Conservation (phyloP, 2,888 invertebrate genomes). For the Chymomyza caudatula region DNA sequence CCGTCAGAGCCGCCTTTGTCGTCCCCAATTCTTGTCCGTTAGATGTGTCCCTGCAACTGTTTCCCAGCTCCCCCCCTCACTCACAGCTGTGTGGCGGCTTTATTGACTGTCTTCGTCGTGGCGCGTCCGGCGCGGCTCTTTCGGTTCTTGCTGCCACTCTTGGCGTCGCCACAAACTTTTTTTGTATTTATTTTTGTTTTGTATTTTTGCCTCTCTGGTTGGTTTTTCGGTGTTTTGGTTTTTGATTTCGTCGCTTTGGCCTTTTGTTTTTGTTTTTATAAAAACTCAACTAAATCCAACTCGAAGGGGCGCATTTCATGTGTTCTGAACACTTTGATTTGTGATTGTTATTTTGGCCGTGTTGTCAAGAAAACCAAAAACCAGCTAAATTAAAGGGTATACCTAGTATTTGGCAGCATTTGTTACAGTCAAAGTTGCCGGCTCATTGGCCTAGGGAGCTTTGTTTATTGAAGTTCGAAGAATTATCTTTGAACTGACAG, state of each 20-base stretch:
- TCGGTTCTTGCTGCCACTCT: neutral
- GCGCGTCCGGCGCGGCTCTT: neutral
- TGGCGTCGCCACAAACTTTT: neutral
- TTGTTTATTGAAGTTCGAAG: neutral
- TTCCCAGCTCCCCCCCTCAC: neutral
- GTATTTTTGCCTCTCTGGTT: neutral
- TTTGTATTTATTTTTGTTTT: constrained; percentile 1
- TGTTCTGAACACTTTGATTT: constrained; percentile 8
- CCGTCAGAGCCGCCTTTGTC: constrained; percentile 26
- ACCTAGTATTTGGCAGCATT: neutral
- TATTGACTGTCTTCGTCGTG: constrained; percentile 47
- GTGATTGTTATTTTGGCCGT: constrained; percentile 25
- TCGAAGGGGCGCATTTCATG: constrained; percentile 15
- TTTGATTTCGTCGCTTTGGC: constrained; percentile 14
- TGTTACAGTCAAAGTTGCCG: neutral
- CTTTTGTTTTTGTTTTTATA: constrained; percentile 19
- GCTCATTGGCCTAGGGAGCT: neutral
- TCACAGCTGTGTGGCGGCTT: constrained; percentile 42
- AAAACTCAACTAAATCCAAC: constrained; percentile 17
- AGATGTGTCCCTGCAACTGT: neutral
- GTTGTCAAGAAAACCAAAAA: neutral
- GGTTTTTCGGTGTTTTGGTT: constrained; percentile 9
- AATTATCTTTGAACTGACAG: neutral
- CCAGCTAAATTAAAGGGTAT: neutral
- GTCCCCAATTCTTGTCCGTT: neutral